Percentiles rank a stretch among this genome's conserved stretches.
These are phyloP conservation scores for Caretta caretta DNA, from an alignment of 2,113 vertebrate species.

Conservation along the genomic window DNA sequence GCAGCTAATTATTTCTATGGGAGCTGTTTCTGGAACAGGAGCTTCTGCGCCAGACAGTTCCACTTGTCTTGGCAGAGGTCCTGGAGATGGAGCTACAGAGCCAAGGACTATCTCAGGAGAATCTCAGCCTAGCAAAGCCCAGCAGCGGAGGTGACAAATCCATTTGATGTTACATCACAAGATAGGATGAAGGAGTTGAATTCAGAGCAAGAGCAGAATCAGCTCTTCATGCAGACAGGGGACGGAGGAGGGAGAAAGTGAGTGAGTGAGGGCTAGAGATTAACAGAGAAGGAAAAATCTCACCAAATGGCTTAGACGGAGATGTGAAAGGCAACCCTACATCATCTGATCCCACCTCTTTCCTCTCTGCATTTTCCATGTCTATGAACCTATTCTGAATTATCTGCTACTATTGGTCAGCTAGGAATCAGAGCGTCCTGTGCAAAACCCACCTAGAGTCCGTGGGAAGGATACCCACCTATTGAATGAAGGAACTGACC, in stretches of 20 bases:
- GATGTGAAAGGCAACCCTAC: accelerated
- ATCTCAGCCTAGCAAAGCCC: accelerated
- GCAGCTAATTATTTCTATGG: not conserved
- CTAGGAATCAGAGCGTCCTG: not conserved
- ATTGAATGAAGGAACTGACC: not conserved
- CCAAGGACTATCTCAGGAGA: not conserved
- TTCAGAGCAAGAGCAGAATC: not conserved
- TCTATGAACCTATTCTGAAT: not conserved
- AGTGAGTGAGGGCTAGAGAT: not conserved
- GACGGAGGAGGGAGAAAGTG: not conserved
- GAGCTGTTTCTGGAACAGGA: not conserved
- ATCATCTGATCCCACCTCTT: not conserved
- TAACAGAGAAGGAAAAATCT: not conserved
- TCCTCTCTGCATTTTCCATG: not conserved
- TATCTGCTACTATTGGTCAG: not conserved
- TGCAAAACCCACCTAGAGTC: not conserved
- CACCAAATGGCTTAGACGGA: not conserved
- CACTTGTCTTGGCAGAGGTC: not conserved
- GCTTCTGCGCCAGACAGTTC: not conserved
- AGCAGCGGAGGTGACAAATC: not conserved
- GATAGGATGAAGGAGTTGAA: not conserved
- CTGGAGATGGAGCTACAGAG: accelerated
- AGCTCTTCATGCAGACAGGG: not conserved
- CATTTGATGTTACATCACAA: accelerated
- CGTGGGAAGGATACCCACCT: not conserved